phyloP scores from a whole-genome alignment of 2,797 vertebrate species.

The Garrulus glandarius region DNA sequence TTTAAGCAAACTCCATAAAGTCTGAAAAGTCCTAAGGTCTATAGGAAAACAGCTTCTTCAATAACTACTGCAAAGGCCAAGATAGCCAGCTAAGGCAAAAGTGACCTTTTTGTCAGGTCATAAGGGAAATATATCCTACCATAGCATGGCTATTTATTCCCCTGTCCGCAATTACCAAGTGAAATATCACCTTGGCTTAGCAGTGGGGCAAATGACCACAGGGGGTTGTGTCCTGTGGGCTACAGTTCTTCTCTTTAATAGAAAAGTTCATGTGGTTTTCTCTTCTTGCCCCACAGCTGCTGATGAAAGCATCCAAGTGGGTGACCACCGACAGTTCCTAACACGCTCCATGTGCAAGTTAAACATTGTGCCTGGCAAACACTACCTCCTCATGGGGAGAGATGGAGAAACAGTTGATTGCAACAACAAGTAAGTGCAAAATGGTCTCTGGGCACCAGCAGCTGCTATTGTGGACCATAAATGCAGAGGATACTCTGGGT shows the following conservation, averaged over 20 bases:
- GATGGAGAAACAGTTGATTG: conserved; percentile 25
- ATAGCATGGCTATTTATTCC: not conserved
- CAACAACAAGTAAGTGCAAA: conserved; percentile 55
- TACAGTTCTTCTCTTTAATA: not conserved
- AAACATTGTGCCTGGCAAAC: not conserved
- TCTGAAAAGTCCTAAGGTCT: not conserved
- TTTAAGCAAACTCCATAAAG: not conserved
- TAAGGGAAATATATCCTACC: not conserved
- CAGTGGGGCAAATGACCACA: not conserved
- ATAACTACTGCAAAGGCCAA: not conserved
- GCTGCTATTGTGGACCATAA: rapidly evolving
- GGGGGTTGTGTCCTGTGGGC: not conserved
- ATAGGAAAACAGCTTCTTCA: not conserved
- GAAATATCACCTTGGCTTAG: not conserved
- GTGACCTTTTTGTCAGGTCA: not conserved
- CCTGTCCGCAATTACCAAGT: not conserved
- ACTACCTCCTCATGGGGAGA: conserved; percentile 74
- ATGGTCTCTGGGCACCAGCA: not conserved
- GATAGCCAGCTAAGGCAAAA: not conserved
- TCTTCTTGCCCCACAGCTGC: conserved; percentile 13
- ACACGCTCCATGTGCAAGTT: conserved; percentile 28
- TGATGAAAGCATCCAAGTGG: conserved; percentile 38
- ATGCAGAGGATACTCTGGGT: not conserved
- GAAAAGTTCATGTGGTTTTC: not conserved
- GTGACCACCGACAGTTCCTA: conserved; percentile 51